These are phyloP conservation scores for Falco naumanni DNA, from an alignment of 2,797 vertebrate species.

Conservation along the genomic window DNA sequence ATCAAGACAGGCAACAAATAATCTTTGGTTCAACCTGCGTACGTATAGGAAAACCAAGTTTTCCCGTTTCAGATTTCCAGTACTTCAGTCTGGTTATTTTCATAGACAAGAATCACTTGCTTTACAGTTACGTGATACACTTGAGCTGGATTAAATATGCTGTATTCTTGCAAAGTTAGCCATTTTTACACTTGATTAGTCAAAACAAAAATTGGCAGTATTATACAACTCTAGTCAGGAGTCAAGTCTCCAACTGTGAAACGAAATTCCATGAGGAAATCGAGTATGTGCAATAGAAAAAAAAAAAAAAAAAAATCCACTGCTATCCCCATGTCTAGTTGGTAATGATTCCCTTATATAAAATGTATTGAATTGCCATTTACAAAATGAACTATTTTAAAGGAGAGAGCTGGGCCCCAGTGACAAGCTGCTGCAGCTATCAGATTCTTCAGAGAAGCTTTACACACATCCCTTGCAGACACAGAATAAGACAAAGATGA, in stretches of 20 bases:
- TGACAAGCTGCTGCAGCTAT: constrained; percentile 12
- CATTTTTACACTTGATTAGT: constrained; percentile 28
- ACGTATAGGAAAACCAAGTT: neutral
- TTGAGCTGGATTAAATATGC: neutral
- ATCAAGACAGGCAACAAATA: neutral
- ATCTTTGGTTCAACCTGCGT: neutral
- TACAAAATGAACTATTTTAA: constrained; percentile 38
- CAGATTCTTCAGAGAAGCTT: constrained; percentile 11
- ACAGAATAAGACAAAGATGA: neutral
- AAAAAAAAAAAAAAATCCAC: neutral
- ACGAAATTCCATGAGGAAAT: neutral
- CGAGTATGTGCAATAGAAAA: neutral
- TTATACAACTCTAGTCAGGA: constrained; percentile 9
- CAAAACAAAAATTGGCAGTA: constrained; percentile 49
- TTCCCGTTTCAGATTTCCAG: neutral
- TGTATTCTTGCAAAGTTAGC: constrained; percentile 24
- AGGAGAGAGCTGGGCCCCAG: neutral
- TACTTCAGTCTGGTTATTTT: neutral
- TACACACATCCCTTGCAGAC: neutral
- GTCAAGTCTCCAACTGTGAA: constrained; percentile 51
- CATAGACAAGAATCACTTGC: constrained; percentile 7
- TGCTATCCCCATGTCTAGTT: neutral
- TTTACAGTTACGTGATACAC: neutral
- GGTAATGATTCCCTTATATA: neutral
- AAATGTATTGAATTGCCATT: constrained; percentile 36